Conservation (phyloP, 2,888 invertebrate species). For the Dynastes hyllus region DNA sequence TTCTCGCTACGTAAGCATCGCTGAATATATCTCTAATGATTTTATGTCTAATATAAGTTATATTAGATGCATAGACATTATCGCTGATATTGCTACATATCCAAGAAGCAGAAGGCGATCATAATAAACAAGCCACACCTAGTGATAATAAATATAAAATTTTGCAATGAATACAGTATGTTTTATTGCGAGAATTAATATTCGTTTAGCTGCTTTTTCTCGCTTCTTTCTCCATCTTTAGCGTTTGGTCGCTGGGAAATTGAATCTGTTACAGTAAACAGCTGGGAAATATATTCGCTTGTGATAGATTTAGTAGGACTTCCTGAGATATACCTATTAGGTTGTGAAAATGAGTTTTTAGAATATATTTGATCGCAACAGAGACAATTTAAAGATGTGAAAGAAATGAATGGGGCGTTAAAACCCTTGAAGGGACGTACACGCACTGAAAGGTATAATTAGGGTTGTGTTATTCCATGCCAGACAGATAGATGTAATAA, state of each 20-base stretch:
- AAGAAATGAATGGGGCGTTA: too few species aligned
- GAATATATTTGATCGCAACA: too few species aligned
- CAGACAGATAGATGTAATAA: too few species aligned
- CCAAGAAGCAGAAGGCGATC: neutral
- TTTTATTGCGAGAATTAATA: constrained; percentile 1
- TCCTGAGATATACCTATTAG: too few species aligned
- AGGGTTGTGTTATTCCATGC: too few species aligned
- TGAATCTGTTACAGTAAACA: too few species aligned
- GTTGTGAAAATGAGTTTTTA: too few species aligned
- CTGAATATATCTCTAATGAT: constrained; percentile 27
- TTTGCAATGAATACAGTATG: constrained; percentile 31
- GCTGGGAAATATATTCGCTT: too few species aligned
- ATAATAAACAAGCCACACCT: constrained; percentile 39
- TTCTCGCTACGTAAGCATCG: neutral
- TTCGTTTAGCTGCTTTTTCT: neutral
- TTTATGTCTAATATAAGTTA: constrained; percentile 28
- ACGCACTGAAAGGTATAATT: too few species aligned
- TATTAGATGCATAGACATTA: constrained; percentile 1
- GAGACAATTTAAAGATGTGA: too few species aligned
- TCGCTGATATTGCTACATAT: neutral
- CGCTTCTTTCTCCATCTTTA: neutral
- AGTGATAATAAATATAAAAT: constrained; percentile 35
- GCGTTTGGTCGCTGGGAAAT: neutral
- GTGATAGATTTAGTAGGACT: too few species aligned
- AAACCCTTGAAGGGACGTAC: too few species aligned